phyloP scores from a whole-genome alignment of 2,113 vertebrate genomes.

The Campylomormyrus tamandua region DNA sequence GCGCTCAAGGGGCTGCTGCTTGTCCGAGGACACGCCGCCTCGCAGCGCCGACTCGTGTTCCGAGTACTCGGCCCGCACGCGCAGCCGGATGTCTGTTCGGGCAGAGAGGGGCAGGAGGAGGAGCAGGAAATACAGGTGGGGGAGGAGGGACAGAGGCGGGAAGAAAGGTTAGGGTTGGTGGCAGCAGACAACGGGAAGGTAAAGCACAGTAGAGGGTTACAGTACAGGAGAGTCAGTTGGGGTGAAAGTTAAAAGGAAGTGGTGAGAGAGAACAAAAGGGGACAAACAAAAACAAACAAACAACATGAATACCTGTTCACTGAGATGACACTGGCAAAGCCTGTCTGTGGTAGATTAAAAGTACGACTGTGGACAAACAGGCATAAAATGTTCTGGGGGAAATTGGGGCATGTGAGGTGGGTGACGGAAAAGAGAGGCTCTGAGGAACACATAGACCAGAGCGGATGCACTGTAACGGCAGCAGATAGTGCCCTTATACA shows the following conservation, averaged over 20 bases:
- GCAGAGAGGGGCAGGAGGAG: conserved; percentile 19
- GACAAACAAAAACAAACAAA: neutral
- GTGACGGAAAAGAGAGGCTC: neutral
- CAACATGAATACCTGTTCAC: neutral
- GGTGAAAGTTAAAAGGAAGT: conserved; percentile 17
- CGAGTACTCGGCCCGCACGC: conserved; percentile 80
- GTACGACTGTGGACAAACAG: neutral
- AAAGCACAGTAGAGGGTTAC: neutral
- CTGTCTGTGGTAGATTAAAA: neutral
- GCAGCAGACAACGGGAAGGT: neutral
- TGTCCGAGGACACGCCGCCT: conserved; percentile 70
- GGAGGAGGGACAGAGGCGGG: conserved; percentile 23
- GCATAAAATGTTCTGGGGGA: neutral
- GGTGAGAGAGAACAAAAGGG: neutral
- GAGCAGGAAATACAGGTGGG: conserved; percentile 16
- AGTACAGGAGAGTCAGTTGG: conserved; percentile 7
- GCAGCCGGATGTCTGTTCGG: conserved; percentile 72
- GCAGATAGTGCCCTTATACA: neutral
- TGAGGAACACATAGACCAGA: neutral
- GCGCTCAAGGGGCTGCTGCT: conserved; percentile 72
- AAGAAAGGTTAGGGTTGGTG: neutral
- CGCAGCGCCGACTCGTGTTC: conserved; percentile 76
- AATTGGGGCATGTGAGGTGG: neutral
- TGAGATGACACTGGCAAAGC: neutral
- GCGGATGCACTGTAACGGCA: neutral